phyloP scores from a whole-genome alignment of 1,140 invertebrate genomes.

The Drosophila parvula region DNA sequence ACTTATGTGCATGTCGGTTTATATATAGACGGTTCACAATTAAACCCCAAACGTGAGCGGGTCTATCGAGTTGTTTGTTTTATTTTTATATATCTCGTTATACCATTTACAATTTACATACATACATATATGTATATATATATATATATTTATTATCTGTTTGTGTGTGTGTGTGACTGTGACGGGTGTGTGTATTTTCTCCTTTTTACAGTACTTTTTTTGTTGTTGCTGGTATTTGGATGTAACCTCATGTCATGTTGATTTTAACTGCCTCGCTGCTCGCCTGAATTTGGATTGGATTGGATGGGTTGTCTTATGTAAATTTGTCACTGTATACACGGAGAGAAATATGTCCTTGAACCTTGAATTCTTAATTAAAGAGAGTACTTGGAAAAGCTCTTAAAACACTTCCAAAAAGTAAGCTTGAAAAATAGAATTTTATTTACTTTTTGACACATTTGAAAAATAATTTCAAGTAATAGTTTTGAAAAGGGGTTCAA shows the following conservation, averaged over 20 bases:
- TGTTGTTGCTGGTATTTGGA: slow-evolving; percentile 1
- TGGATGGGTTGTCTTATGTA: slow-evolving; percentile 52
- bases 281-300: slow-evolving; percentile 35
- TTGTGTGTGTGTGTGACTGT: slow-evolving; percentile 22
- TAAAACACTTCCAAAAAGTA: no score
- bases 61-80: slow-evolving; percentile 46
- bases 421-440: not conserved
- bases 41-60: slow-evolving; percentile 56
- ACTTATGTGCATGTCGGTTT: slow-evolving; percentile 40
- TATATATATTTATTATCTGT: slow-evolving; percentile 1
- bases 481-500: not conserved
- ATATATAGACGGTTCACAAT: slow-evolving; percentile 53
- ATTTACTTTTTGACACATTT: not conserved
- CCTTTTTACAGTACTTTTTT: slow-evolving; percentile 9
- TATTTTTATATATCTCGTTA: slow-evolving; percentile 38
- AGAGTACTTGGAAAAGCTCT: not conserved
- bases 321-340: slow-evolving; percentile 31
- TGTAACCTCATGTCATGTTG: slow-evolving; percentile 49
- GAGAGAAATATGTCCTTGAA: not conserved
- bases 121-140: slow-evolving; percentile 30
- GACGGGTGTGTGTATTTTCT: slow-evolving; percentile 13
- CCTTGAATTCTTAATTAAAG: not conserved
- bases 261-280: slow-evolving; percentile 51
- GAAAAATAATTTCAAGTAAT: not conserved
- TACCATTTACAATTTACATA: slow-evolving; percentile 67